A percentile compares a stretch with the other conserved stretches of the same genome.
Evolutionary conservation across 2,113 vertebrate species (phyloP).

Genomic region (Paracanthobrama guichenoti): DNA sequence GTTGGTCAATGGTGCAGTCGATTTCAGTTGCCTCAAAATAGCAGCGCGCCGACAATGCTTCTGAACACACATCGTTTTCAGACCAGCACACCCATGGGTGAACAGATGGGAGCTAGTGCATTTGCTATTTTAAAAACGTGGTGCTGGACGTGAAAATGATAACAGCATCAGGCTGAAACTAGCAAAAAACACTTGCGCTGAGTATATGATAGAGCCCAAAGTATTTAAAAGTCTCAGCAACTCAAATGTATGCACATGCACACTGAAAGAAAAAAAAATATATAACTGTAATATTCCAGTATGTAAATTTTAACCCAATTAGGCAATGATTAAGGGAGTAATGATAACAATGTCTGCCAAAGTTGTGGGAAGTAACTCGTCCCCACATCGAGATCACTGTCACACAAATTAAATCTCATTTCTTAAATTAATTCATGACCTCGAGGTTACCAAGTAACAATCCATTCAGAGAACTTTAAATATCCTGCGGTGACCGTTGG

Average conservation of each 20-base stretch:
- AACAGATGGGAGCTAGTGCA: too few relatives aligned
- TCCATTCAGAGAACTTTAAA: not conserved
- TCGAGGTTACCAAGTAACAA: conserved; percentile 15
- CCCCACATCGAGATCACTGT: not conserved
- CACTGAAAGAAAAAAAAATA: not conserved
- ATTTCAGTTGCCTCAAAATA: too few relatives aligned
- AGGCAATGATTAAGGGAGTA: conserved; percentile 1
- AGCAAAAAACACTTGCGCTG: too few relatives aligned
- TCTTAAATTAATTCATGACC: conserved; percentile 32
- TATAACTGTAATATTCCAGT: not conserved
- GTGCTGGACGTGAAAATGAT: too few relatives aligned
- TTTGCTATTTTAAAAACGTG: too few relatives aligned
- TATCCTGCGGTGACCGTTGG: conserved; percentile 13
- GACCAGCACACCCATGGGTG: too few relatives aligned
- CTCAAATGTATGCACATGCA: not conserved
- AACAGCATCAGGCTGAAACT: too few relatives aligned
- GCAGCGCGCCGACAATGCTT: too few relatives aligned
- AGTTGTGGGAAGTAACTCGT: not conserved
- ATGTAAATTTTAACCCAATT: conserved; percentile 11
- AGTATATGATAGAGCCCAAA: too few relatives aligned
- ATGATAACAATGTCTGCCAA: conserved; percentile 24
- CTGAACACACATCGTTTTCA: too few relatives aligned
- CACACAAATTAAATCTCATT: conserved; percentile 27
- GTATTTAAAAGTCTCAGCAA: not conserved
- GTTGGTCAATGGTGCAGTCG: too few relatives aligned